Evolutionary conservation across 2,797 vertebrate genomes (phyloP), one percentile per base, ranked within the genome.

Genomic region (Sebastes vulpes): DNA sequence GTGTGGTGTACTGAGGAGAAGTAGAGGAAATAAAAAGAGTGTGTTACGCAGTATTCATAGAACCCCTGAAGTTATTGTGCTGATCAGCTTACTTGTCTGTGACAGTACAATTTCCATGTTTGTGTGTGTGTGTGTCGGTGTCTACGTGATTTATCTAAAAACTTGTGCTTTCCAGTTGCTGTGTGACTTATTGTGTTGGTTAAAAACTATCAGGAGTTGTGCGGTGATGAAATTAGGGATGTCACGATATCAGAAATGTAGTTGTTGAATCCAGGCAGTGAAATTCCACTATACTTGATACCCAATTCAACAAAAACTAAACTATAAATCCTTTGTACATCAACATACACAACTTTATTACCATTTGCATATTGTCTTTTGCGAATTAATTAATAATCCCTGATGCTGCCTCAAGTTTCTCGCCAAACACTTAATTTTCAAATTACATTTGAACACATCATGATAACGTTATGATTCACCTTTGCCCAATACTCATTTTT

Each of bases 261-360:
- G 38, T 18, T 0, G 16, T 1, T 0, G 0, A 46, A 0, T 16
- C 6, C 1, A 46, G 38, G 0, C 14, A 18, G 38, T 46, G 14
- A 46, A 46, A 46, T 46, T 46, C 0, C 16, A 46, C 38, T 46
- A 0, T 0, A 18, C 38, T 46, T 1, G 6, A 46, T 46, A 46
- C 6, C 38, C 38, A 2, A 3, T 46, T 46, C 38, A 46, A 16
- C 38, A 42, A 46, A 46, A 46, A 46, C 38, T 16, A 46, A 46
- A 42, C 38, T 3, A 46, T 46, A 18, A 0, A 0, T 46, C 38
- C 16, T 3, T 46, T 46, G 38, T 46, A 46, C 3, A 1, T 7
- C 6, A 46, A 46, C 38, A 3, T 42, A 42, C 23, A 23, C 23
- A 23, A 23, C 12, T 38, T 32, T 32, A 32, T 31, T 1, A 31